A percentile compares a stretch with the other conserved stretches of the same genome.
These are phyloP conservation scores for Willowsia nigromaculata DNA, from an alignment of 2,888 invertebrate genomes.

Conservation along the genomic window DNA sequence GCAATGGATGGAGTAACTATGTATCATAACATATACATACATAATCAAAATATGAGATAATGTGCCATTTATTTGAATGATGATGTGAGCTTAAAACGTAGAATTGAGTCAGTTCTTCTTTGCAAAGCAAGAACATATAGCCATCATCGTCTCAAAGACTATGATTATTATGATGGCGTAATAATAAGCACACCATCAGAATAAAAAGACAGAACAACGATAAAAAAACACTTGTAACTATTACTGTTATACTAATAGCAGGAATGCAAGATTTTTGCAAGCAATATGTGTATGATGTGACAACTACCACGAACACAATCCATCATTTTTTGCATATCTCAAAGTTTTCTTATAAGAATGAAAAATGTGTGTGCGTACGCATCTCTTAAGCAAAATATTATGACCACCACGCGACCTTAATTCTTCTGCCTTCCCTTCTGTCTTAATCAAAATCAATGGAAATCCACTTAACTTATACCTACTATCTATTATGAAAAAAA, in stretches of 20 bases:
- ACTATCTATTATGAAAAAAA: too few relatives aligned
- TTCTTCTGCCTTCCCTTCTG: neutral
- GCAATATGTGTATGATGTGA: neutral
- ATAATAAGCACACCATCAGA: conserved; percentile 26
- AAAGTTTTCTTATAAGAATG: neutral
- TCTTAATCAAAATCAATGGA: neutral
- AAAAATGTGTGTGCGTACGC: conserved; percentile 23
- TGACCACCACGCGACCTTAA: conserved; percentile 52
- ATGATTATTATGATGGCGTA: conserved; percentile 43
- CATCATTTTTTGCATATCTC: neutral
- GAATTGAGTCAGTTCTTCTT: neutral
- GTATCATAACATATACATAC: too few relatives aligned
- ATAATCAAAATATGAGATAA: neutral
- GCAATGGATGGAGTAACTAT: too few relatives aligned
- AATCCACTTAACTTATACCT: neutral
- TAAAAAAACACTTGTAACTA: neutral
- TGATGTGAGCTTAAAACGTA: neutral
- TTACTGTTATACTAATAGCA: neutral
- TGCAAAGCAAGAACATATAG: neutral
- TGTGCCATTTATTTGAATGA: neutral
- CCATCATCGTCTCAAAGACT: conserved; percentile 28
- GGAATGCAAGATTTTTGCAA: neutral
- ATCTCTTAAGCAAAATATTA: neutral
- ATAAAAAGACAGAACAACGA: conserved; percentile 40
- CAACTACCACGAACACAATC: neutral